A percentile compares a stretch with the other conserved stretches of the same genome.
These are phyloP conservation scores for Sitophilus oryzae DNA, from an alignment of 1,140 invertebrate species.

Conservation along the genomic window DNA sequence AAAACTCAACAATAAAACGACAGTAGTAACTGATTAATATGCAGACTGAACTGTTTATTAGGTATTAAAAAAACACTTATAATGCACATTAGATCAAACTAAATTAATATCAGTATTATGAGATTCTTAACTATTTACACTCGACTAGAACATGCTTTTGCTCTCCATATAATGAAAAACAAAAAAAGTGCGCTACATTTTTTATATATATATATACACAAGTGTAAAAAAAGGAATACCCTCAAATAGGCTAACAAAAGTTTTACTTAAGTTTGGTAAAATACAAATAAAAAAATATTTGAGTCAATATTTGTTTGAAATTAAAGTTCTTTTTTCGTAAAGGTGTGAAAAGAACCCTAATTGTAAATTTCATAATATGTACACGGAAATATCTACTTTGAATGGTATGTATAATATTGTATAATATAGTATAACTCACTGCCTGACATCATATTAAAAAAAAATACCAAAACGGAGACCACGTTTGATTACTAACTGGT, in stretches of 20 bases:
- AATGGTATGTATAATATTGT: not conserved
- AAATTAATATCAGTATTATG: conserved; percentile 39
- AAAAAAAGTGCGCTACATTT: conserved; percentile 12
- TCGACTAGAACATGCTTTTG: conserved; percentile 41
- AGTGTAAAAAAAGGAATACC: conserved; percentile 10
- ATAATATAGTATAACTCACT: not conserved
- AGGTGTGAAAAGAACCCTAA: no score
- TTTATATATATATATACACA: conserved; percentile 18
- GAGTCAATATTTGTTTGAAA: conserved; percentile 11
- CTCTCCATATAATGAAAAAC: conserved; percentile 9
- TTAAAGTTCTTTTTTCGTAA: conserved; percentile 19
- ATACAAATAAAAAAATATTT: conserved; percentile 1
- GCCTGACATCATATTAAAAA: no score
- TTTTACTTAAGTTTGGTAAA: not conserved
- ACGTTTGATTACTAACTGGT: no score
- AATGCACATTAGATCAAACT: conserved; percentile 38
- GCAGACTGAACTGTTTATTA: conserved; percentile 23
- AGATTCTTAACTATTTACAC: conserved; percentile 42
- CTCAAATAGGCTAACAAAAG: not conserved
- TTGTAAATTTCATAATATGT: no score
- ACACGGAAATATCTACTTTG: not conserved
- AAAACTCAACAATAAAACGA: not conserved
- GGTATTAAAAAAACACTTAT: conserved; percentile 42
- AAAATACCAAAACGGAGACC: no score
- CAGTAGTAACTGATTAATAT: no score